Conservation (phyloP, 64 coral and sea anemone species). For the Dendronephthya gigantea region DNA sequence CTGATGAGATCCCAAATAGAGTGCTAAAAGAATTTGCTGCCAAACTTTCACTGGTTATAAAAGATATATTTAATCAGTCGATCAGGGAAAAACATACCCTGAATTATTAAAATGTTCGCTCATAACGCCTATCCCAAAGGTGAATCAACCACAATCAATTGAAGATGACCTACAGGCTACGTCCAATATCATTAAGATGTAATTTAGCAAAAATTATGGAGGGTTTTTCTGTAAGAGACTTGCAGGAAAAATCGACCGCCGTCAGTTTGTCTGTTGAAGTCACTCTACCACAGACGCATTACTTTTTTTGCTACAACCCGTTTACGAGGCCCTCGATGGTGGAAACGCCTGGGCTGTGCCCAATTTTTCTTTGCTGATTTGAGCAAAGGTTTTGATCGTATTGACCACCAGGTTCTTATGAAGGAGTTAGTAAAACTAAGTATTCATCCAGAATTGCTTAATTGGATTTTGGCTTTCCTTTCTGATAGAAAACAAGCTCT, state of each 20-base stretch:
- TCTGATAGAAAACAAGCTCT: constrained; percentile 2
- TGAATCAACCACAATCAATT: not conserved
- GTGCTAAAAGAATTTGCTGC: constrained; percentile 27
- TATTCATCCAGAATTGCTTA: not conserved
- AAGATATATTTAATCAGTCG: constrained; percentile 23
- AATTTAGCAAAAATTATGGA: constrained; percentile 27
- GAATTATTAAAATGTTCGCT: constrained; percentile 4
- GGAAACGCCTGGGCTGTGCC: not conserved
- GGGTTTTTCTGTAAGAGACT: constrained; percentile 15
- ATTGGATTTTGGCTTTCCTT: not conserved
- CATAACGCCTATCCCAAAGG: constrained; percentile 7
- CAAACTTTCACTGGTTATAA: constrained; percentile 11
- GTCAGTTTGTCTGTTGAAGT: not conserved
- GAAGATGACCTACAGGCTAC: constrained; percentile 26
- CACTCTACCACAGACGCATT: constrained; percentile 32
- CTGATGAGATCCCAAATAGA: constrained; percentile 24
- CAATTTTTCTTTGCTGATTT: constrained; percentile 14
- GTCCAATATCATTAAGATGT: constrained; percentile 12
- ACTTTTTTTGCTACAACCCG: not conserved
- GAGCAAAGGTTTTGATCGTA: not conserved
- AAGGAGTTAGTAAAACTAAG: not conserved
- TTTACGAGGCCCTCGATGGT: not conserved
- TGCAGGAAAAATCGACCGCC: constrained; percentile 7
- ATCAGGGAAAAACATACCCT: not conserved
- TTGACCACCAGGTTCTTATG: not conserved